Evolutionary conservation across 2,888 invertebrate species (phyloP).

Genomic region (Lobophora halterata): DNA sequence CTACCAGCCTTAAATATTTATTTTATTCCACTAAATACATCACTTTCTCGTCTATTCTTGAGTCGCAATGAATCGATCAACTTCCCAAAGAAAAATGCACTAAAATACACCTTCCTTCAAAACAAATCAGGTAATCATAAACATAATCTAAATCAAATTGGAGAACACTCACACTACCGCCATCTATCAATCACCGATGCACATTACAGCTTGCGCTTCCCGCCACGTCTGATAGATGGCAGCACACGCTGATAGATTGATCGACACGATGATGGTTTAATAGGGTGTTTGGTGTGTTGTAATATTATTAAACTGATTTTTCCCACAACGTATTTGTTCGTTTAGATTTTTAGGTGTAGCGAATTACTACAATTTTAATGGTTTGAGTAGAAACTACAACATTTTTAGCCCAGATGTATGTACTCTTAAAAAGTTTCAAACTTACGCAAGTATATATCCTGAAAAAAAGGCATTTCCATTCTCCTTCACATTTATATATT

Average conservation of each 20-base stretch:
- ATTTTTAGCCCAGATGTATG: too few species aligned
- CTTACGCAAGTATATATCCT: too few species aligned
- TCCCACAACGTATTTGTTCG: constrained; percentile 27
- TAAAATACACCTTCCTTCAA: constrained; percentile 23
- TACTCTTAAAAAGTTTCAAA: too few species aligned
- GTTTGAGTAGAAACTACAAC: too few species aligned
- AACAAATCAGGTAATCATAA: constrained; percentile 41
- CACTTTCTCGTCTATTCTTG: too few species aligned
- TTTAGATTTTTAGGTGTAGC: constrained; percentile 24
- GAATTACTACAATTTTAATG: constrained; percentile 20
- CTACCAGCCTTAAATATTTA: too few species aligned
- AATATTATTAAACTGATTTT: constrained; percentile 48
- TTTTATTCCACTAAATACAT: too few species aligned
- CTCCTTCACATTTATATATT: too few species aligned
- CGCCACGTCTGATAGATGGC: constrained; percentile 67
- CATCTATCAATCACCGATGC: constrained; percentile 69
- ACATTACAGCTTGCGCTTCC: constrained; percentile 68
- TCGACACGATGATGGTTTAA: constrained; percentile 60
- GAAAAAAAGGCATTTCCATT: too few species aligned
- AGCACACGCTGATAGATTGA: constrained; percentile 66
- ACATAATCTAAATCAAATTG: constrained; percentile 50
- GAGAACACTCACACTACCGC: constrained; percentile 50
- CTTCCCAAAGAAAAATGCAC: constrained; percentile 17
- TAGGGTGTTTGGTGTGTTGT: constrained; percentile 58
- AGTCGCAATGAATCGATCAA: constrained; percentile 15